Base-by-base conservation (phyloP, 1,140 invertebrate genomes). In the Belonocnema kinseyi region DNA sequence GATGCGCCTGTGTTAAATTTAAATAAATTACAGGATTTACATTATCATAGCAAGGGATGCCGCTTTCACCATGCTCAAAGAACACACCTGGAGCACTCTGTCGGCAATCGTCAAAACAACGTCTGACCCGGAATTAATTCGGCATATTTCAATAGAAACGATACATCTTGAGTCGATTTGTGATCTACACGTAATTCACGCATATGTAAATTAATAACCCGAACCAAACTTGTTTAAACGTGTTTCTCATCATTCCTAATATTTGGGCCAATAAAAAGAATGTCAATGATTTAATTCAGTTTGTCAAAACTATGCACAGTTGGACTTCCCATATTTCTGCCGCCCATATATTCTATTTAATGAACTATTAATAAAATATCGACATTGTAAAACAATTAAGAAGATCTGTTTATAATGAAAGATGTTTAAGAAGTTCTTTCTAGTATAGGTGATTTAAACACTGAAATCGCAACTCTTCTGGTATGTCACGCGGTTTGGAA, bases 11-110 rank as follows among this genome's bases (percentile, higher is more conserved):
- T 66, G 40, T 66, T 66, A 66, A 40, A 66, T 66, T 40, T 66
- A 66, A 66, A 66, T 66, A 66, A 66, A 66, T 66, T 66, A 66
- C 40, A 66, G 58, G 26, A 40, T 56, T 54, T 16, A 17, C 52
- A 54, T 54, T 54, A 54, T 54, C 52, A 54, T 54, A 54, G 52
- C 52, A 54, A 40, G 58, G 26, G 21, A 66, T 40, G 58, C 58
- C 58, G 58, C 58, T 40, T 66, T 66, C 58, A 66, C 58, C 58
- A 66, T 16, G 40, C 4, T 16, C 3, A 26, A 21, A 14, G 58
- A 66, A 66, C 58, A 66, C 58, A 66, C 58, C 58, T 66, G 58
- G 58, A 66, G 58, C 58, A 66, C 58, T 66, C 58, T 66, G 58
- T 66, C 58, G 58, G 58, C 58, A 66, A 66, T 66, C 21, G 58